Evolutionary conservation across 2,888 invertebrate genomes (phyloP), one percentile per base, ranked within the genome.

Genomic region (Lycaena phlaeas): DNA sequence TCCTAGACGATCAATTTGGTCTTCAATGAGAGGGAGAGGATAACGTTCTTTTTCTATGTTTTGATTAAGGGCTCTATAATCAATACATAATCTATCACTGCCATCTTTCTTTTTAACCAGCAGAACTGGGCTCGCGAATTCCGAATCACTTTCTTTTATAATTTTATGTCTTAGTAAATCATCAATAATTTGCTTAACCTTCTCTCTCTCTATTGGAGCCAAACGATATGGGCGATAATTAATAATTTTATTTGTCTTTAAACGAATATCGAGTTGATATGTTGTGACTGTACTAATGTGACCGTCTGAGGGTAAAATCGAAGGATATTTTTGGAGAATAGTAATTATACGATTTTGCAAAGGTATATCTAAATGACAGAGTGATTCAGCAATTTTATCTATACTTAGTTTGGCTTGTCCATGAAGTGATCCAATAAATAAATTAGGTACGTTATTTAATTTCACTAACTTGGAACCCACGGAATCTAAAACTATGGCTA

Each of bases 51-150:
- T 51, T 40, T 46, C 47, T 1, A 46, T 14, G 25, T 45, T 41
- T 40, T 40, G 42, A 30, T 53, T 53, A 10, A 54, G 11, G 1
- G 49, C 38, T n/a, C 52, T 26, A 25, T 43, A 52, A 39, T 54
- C 52, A 0, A 53, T 34, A 36, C 51, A 53, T n/a, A 52, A 10
- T 3, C 54, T 36, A 17, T 49, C 41, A 25, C 26, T 45, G 1
- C 50, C 50, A 36, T 49, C 46, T 15, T 46, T 44, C 14, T 54
- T 54, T 34, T 51, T 49, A 7, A 53, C 48, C 10, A 54, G 31
- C 1, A 56, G 5, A 2, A 52, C 41, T 1, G 53, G 56, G 18
- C 48, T 53, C 1, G 54, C 51, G 39, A 41, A 54, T 2, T 45
- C 14, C 3, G 52, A 52, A 4, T 47, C 36, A 34, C 48, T 51